Conservation (phyloP, 2,113 vertebrate species). For the Neomonachus schauinslandi region DNA sequence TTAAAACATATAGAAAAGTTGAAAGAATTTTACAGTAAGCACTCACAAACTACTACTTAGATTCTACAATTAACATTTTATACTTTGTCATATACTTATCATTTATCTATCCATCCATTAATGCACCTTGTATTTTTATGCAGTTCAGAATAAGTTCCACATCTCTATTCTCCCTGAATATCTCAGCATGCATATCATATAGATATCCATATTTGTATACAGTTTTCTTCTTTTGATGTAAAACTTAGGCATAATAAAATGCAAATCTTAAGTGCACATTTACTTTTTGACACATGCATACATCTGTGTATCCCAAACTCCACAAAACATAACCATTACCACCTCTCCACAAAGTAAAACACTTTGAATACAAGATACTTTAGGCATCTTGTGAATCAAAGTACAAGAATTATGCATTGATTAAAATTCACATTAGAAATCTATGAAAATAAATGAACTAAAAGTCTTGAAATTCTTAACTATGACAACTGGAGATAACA, state of each 20-base stretch:
- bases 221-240: background rate
- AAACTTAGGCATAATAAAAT: background rate
- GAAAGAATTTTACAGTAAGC: background rate
- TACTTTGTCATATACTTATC: background rate
- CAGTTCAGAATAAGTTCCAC: background rate
- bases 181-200: background rate
- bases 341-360: background rate
- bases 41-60: background rate
- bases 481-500: background rate
- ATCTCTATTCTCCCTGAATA: background rate
- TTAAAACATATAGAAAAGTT: background rate
- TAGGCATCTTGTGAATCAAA: background rate
- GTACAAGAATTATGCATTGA: background rate
- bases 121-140: background rate
- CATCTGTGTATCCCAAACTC: background rate
- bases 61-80: background rate
- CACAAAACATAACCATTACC: background rate
- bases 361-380: background rate
- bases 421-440: background rate
- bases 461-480: background rate
- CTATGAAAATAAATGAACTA: background rate
- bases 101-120: background rate
- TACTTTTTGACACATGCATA: background rate
- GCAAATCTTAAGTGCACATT: background rate
- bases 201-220: background rate